Base-by-base conservation (phyloP, 2,113 vertebrate genomes). In the Chroicocephalus ridibundus region DNA sequence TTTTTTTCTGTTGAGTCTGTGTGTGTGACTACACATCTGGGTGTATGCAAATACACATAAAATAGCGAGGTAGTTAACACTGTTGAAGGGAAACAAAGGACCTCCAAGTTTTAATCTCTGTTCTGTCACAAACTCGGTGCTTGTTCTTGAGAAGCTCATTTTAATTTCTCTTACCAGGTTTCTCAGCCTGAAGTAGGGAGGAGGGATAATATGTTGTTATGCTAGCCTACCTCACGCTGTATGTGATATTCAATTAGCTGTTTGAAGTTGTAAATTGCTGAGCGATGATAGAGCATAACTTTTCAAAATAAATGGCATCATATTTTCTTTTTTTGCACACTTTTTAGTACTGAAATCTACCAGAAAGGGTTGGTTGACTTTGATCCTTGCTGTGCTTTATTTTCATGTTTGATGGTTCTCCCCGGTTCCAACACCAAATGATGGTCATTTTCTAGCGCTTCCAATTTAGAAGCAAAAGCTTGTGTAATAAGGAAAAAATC, bases 261-360 rank as follows among this genome's bases (percentile, higher is more conserved):
- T 84, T 91, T 89, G 80, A 94, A 92, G 88, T 1, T 87, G 40
- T 32, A 91, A 94, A 92, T 79, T 82, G 81, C 47, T 84, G 72
- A 84, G 57, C 86, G 83, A 86, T 86, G 86, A 60, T 27, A 55
- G 76, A 83, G 44, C 42, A 84, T 10, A 95, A 88, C 47, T 92
- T 83, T 54, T 64, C 65, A 92, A 93, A 92, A 91, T 76, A 65
- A 88, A 84, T 81, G 29, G 29, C 68, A 78, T 68, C 13, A 44
- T 36, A 11, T 22, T 27, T 16, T 26, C 22, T 32, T 57, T 90
- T 90, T 92, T 55, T 42, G 21, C 21, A 52, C 54, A 42, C 27
- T 55, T 86, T 90, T 88, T 71, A 74, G 11, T 81, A 60, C 69
- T 88, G 25, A 84, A 87, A 86, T 86, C 44, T 78, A 24, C 62